Base-by-base conservation (phyloP, 1,140 invertebrate species). In the Brachionus manjavacas region DNA sequence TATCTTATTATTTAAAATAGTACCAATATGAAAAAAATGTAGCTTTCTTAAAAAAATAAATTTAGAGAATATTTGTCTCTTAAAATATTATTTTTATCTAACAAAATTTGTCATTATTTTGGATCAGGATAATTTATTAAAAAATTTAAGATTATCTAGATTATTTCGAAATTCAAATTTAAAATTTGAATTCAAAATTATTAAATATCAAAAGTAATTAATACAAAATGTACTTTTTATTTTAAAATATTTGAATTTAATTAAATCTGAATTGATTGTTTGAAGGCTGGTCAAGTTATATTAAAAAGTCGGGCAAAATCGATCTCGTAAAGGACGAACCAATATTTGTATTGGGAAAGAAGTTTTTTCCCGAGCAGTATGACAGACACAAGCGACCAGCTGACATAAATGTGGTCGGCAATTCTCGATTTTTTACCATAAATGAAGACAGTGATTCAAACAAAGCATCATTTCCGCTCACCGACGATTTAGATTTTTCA, bases 211-310 rank as follows among this genome's bases (percentile, higher is more conserved):
- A n/a, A n/a, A n/a, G n/a, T n/a, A n/a, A n/a, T n/a, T n/a, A n/a
- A n/a, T n/a, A n/a, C n/a, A n/a, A 39, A 46, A 72, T 72, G 11
- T 46, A 72, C 70, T 41, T 72, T 72, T 72, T 72, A 72, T 31
- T 46, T 72, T 2, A 12, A 76, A 43, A 23, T 43, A 41, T 3
- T 41, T 1, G 0, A 4, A 76, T 16, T 35, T 35, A 76, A 12
- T 79, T 79, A 7, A 28, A 14, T 79, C n/a, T 55, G 11, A 28
- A 43, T 35, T 35, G 31, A 20, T 49, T 55, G 3, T 35, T 80
- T 31, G 8, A 16, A 72, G 68, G 72, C 11, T 76, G 41, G 41
- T 76, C 72, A 76, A 76, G n/a, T 76, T 76, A 76, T 25, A 76
- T 76, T 35, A 76, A 76, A 25, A 76, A 76, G 25, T 20, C 72